Evolutionary conservation across 2,797 vertebrate species (phyloP).

Genomic region (Aldrovandia affinis): DNA sequence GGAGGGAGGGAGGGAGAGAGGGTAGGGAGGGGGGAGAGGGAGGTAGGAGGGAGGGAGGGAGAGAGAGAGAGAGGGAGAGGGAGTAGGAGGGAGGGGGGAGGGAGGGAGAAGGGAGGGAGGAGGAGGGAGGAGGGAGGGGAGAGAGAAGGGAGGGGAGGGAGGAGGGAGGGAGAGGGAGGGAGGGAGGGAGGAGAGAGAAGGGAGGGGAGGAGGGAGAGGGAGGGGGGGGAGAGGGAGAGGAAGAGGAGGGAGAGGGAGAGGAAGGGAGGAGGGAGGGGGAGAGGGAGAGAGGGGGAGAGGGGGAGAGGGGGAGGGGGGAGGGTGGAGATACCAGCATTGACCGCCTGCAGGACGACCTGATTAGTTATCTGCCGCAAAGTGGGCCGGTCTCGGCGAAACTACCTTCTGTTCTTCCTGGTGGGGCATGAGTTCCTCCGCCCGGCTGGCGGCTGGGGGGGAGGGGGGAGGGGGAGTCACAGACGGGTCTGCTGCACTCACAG

Average conservation of each 20-base stretch:
- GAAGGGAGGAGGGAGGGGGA: not conserved
- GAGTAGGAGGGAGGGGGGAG: not conserved
- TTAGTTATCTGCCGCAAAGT: not conserved
- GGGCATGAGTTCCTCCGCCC: not conserved
- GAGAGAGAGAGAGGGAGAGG: not conserved
- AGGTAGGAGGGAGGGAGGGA: not conserved
- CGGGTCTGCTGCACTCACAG: not conserved
- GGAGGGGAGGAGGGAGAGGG: not conserved
- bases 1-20: not conserved
- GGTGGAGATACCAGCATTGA: not conserved
- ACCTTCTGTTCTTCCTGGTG: not conserved
- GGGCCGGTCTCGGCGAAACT: not conserved
- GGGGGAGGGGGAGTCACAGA: not conserved
- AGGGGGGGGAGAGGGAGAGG: no score
- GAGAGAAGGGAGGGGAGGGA: not conserved
- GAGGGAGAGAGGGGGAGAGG: not conserved
- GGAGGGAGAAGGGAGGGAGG: not conserved
- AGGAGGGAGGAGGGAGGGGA: no score
- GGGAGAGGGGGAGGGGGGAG: not conserved
- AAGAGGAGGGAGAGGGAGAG: not conserved
- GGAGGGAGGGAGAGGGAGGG: not conserved
- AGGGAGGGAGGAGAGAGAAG: not conserved
- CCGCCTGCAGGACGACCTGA: not conserved
- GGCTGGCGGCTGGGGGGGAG: not conserved
- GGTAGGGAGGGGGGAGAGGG: not conserved